phyloP scores from a whole-genome alignment of 2,797 vertebrate genomes.

The Liparis tanakae region DNA sequence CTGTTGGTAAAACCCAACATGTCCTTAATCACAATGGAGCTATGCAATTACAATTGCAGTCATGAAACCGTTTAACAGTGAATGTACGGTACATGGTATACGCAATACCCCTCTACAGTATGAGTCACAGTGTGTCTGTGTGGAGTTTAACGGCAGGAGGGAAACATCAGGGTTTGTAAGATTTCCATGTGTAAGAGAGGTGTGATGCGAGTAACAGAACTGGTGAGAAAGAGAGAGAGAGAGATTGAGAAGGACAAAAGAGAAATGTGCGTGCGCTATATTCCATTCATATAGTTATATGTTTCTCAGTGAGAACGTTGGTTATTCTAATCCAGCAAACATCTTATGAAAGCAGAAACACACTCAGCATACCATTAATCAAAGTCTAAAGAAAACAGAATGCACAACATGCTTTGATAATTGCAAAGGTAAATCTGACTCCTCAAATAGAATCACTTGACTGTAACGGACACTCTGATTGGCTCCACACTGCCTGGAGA shows the following conservation, averaged over 20 bases:
- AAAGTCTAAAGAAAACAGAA: slow-evolving; percentile 32
- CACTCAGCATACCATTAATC: slow-evolving; percentile 30
- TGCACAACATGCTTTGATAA: slow-evolving; percentile 28
- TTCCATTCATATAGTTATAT: slow-evolving; percentile 14
- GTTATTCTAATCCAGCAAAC: slow-evolving; percentile 9
- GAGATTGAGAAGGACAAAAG: background rate
- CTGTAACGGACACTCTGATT: slow-evolving; percentile 61
- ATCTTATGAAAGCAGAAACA: slow-evolving; percentile 8
- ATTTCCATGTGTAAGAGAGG: slow-evolving; percentile 7
- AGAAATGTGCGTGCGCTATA: background rate
- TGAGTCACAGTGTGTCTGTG: slow-evolving; percentile 14
- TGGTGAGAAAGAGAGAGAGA: background rate
- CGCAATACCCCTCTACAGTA: background rate
- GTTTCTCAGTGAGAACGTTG: background rate
- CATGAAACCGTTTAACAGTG: slow-evolving; percentile 2
- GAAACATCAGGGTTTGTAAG: slow-evolving; percentile 8
- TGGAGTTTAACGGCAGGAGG: slow-evolving; percentile 13
- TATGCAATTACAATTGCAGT: background rate
- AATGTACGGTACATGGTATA: slow-evolving; percentile 1
- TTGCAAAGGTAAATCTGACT: slow-evolving; percentile 57
- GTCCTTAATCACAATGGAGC: background rate
- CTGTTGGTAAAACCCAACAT: background rate
- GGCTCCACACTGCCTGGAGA: slow-evolving; percentile 64
- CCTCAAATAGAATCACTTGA: slow-evolving; percentile 52
- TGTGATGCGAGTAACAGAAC: slow-evolving; percentile 13